These are phyloP conservation scores for Rhyacichthys aspro DNA, from an alignment of 2,797 vertebrate species.

Conservation along the genomic window DNA sequence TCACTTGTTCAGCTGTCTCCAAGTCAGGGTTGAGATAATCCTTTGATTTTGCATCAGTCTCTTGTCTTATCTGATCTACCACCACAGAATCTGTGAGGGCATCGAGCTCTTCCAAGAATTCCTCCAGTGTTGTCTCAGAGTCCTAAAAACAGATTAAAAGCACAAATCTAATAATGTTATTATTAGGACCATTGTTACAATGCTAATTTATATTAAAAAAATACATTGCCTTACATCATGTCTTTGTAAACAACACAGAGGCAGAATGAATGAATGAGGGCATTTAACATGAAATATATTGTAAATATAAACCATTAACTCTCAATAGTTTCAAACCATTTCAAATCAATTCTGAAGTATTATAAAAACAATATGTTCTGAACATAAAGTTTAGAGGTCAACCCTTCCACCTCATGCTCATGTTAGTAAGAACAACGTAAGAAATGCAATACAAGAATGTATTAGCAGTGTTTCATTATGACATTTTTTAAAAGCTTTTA, in stretches of 20 bases:
- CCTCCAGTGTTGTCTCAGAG: slow-evolving; percentile 73
- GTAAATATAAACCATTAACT: neutral
- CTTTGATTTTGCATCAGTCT: slow-evolving; percentile 52
- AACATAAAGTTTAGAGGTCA: too few relatives aligned
- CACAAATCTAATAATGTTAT: neutral
- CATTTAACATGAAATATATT: neutral
- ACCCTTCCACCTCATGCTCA: too few relatives aligned
- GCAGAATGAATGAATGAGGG: too few relatives aligned
- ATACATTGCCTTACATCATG: neutral
- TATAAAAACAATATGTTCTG: neutral
- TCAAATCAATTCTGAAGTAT: neutral
- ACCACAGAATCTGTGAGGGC: slow-evolving; percentile 66
- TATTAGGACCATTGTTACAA: too few relatives aligned
- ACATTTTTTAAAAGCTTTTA: neutral
- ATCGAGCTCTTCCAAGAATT: slow-evolving; percentile 81
- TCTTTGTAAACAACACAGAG: neutral
- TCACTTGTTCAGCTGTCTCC: slow-evolving; percentile 33
- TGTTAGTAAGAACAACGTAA: too few relatives aligned
- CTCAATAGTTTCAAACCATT: too few relatives aligned
- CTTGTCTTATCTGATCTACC: slow-evolving; percentile 47
- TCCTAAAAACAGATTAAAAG: slow-evolving; percentile 39
- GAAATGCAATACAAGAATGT: too few relatives aligned
- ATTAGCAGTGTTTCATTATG: too few relatives aligned
- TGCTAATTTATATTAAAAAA: too few relatives aligned
- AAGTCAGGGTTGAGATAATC: slow-evolving; percentile 22